These are phyloP conservation scores for Lacerta viridis DNA, from an alignment of 2,797 vertebrate species.

Conservation along the genomic window DNA sequence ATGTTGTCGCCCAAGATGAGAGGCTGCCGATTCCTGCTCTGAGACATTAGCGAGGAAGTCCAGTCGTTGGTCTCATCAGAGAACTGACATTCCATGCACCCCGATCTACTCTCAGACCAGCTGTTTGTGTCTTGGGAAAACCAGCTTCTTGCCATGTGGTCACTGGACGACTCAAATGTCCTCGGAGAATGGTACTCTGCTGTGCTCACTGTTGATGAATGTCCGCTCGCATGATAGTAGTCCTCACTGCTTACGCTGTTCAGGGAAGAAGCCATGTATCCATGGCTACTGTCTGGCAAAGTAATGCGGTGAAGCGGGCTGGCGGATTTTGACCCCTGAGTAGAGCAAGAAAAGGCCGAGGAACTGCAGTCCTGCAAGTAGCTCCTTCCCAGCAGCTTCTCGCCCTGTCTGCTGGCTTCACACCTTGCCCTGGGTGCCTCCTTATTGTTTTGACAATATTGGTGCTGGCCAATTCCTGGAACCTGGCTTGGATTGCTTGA, in stretches of 20 bases:
- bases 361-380: neutral
- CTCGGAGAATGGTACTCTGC: neutral
- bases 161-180: neutral
- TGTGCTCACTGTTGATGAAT: accelerated
- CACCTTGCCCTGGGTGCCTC: conserved; percentile 19
- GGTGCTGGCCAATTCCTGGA: conserved; percentile 44
- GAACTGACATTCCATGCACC: conserved; percentile 18
- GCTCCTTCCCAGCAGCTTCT: neutral
- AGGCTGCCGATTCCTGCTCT: conserved; percentile 93
- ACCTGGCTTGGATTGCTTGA: conserved; percentile 77
- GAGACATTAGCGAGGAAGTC: conserved; percentile 94
- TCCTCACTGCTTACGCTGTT: neutral
- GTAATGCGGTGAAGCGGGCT: accelerated
- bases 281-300: accelerated
- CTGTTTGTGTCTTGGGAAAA: conserved; percentile 32
- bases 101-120: accelerated
- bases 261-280: conserved; percentile 27
- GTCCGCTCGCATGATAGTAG: accelerated
- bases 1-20: conserved; percentile 94
- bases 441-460: conserved; percentile 31
- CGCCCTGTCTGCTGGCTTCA: conserved; percentile 11
- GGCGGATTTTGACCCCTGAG: accelerated
- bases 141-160: conserved; percentile 27
- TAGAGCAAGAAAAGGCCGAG: accelerated
- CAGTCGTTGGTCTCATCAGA: conserved; percentile 89